Conservation (phyloP, 2,113 vertebrate genomes). For the Orientallactaga bullata region DNA sequence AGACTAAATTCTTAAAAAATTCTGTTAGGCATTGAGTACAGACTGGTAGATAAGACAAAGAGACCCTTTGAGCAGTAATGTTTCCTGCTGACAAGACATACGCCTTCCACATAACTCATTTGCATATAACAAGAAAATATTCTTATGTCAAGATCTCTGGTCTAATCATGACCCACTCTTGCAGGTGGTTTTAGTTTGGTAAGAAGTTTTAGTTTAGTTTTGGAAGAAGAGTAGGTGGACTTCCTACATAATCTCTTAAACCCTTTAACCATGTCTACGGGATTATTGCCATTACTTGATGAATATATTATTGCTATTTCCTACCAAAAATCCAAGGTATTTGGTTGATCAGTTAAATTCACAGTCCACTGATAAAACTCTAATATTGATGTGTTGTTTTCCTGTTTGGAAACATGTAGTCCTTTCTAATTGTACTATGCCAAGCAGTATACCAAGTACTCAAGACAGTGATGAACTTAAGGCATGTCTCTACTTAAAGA, state of each 20-base stretch:
- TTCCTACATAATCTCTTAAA: not conserved
- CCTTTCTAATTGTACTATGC: slow-evolving; percentile 39
- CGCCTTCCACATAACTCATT: rapidly evolving
- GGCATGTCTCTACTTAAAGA: not conserved
- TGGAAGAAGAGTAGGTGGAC: not conserved
- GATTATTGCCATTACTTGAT: not conserved
- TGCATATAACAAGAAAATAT: not conserved
- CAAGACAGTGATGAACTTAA: slow-evolving; percentile 40
- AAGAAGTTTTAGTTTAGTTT: not conserved
- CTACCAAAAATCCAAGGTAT: slow-evolving; percentile 20
- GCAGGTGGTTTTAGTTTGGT: not conserved
- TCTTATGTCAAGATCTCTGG: not conserved
- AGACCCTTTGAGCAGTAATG: not conserved
- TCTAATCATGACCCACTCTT: not conserved
- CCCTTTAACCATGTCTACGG: not conserved
- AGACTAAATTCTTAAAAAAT: not conserved
- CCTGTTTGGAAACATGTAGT: slow-evolving; percentile 64
- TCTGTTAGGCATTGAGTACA: not conserved
- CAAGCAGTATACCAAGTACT: slow-evolving; percentile 66
- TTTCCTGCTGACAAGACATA: not conserved
- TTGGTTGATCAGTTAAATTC: slow-evolving; percentile 8
- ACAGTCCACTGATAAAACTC: not conserved
- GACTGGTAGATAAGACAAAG: not conserved
- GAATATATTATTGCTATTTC: not conserved
- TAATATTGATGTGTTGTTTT: slow-evolving; percentile 62